Conservation (phyloP, 2,888 invertebrate species). For the Seira ritae region DNA sequence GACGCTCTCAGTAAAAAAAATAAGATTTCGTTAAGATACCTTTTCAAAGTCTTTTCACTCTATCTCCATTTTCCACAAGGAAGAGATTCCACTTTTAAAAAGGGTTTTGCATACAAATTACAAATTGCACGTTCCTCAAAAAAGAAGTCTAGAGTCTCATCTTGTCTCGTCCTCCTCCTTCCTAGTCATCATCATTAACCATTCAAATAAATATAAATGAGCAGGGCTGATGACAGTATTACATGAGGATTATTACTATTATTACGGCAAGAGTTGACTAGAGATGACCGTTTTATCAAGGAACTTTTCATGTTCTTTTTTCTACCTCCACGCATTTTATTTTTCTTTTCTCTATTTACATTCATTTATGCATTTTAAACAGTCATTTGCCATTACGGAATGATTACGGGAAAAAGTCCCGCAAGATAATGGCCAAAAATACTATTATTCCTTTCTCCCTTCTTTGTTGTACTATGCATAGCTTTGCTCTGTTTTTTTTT, state of each 20-base stretch:
- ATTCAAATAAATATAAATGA: slow-evolving; percentile 51
- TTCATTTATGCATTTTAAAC: slow-evolving; percentile 45
- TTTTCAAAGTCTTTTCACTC: too few species aligned
- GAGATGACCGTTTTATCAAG: slow-evolving; percentile 51
- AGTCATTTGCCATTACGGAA: slow-evolving; percentile 45
- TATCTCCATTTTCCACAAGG: too few species aligned
- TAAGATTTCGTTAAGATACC: slow-evolving; percentile 18
- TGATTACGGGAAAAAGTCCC: slow-evolving; percentile 46
- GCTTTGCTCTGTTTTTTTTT: too few species aligned
- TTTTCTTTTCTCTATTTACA: slow-evolving; percentile 14
- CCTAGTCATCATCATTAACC: too few species aligned
- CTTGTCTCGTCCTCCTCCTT: too few species aligned
- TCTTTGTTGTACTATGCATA: too few species aligned
- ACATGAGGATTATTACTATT: slow-evolving; percentile 54
- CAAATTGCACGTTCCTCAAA: slow-evolving; percentile 51
- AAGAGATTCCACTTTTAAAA: too few species aligned
- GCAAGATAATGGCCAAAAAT: slow-evolving; percentile 53
- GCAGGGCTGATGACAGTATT: slow-evolving; percentile 49
- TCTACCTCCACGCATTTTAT: slow-evolving; percentile 6
- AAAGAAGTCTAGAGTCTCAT: too few species aligned
- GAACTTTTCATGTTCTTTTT: background rate
- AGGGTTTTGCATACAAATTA: slow-evolving; percentile 58
- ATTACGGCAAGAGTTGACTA: slow-evolving; percentile 53
- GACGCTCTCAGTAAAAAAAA: slow-evolving; percentile 31
- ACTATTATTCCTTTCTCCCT: too few species aligned